phyloP scores from a whole-genome alignment of 2,888 invertebrate genomes.

The Dryobotodes eremita region DNA sequence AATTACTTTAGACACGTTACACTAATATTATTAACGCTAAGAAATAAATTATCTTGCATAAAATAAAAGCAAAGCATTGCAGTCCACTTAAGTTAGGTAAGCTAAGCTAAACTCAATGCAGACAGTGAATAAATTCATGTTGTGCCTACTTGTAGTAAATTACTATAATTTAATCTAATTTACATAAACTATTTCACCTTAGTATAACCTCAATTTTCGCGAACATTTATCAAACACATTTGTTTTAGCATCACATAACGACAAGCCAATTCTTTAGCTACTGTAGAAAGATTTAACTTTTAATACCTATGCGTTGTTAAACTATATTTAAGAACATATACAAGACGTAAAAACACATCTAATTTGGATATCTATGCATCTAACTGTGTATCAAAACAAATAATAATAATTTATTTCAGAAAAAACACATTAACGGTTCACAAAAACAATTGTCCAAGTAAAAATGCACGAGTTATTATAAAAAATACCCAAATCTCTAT shows the following conservation, averaged over 20 bases:
- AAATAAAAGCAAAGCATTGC: conserved; percentile 25
- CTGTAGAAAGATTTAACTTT: conserved; percentile 12
- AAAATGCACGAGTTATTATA: too few relatives aligned
- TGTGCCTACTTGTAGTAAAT: conserved; percentile 60
- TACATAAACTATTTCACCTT: conserved; percentile 67
- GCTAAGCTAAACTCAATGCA: conserved; percentile 47
- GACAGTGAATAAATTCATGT: conserved; percentile 52
- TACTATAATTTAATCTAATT: conserved; percentile 66
- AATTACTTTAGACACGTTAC: conserved; percentile 4
- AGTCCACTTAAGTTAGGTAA: conserved; percentile 34
- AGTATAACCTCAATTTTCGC: conserved; percentile 62
- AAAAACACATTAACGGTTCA: too few relatives aligned
- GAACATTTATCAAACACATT: conserved; percentile 61
- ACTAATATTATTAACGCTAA: not conserved
- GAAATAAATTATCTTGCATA: conserved; percentile 16
- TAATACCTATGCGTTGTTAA: not conserved
- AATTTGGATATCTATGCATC: too few relatives aligned
- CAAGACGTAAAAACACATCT: not conserved
- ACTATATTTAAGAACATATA: not conserved
- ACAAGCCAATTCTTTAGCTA: conserved; percentile 47
- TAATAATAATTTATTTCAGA: too few relatives aligned
- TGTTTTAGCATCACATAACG: conserved; percentile 56
- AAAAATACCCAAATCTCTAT: too few relatives aligned
- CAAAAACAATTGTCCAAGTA: too few relatives aligned
- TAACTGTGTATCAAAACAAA: not conserved